Conservation (phyloP, 2,888 invertebrate species). For the Aproaerema taeniolella region DNA sequence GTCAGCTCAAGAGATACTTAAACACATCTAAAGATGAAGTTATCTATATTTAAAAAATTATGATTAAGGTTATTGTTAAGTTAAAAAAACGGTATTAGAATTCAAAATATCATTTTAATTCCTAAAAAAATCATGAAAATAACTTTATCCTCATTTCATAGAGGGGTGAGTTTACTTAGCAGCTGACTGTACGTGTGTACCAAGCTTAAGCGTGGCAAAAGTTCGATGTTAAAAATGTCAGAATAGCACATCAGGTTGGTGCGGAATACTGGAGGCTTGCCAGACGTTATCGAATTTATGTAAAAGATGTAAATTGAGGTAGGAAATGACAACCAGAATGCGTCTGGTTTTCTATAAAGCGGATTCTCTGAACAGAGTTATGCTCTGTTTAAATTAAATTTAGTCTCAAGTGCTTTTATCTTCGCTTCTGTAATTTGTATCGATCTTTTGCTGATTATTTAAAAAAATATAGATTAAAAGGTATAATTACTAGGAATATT, state of each 20-base stretch:
- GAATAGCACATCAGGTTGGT: constrained; percentile 25
- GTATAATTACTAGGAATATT: too few relatives aligned
- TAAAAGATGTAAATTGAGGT: constrained; percentile 63
- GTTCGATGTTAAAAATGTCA: constrained; percentile 13
- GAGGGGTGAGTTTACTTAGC: too few relatives aligned
- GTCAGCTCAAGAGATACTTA: too few relatives aligned
- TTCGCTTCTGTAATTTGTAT: background rate
- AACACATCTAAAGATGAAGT: too few relatives aligned
- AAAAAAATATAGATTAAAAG: too few relatives aligned
- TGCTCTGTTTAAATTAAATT: constrained; percentile 3
- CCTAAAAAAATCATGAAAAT: too few relatives aligned
- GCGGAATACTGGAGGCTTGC: constrained; percentile 41
- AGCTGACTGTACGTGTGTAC: too few relatives aligned
- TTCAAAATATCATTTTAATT: too few relatives aligned
- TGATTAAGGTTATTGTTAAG: too few relatives aligned
- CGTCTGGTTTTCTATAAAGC: constrained; percentile 27
- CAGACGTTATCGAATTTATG: constrained; percentile 62
- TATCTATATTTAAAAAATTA: too few relatives aligned
- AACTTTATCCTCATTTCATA: too few relatives aligned
- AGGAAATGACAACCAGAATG: constrained; percentile 40
- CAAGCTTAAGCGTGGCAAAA: constrained; percentile 3
- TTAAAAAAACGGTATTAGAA: too few relatives aligned
- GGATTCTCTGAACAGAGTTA: constrained; percentile 10
- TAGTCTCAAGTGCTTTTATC: background rate
- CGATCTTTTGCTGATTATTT: background rate